Conservation (phyloP, 2,797 vertebrate genomes). For the Pelobates cultripes region DNA sequence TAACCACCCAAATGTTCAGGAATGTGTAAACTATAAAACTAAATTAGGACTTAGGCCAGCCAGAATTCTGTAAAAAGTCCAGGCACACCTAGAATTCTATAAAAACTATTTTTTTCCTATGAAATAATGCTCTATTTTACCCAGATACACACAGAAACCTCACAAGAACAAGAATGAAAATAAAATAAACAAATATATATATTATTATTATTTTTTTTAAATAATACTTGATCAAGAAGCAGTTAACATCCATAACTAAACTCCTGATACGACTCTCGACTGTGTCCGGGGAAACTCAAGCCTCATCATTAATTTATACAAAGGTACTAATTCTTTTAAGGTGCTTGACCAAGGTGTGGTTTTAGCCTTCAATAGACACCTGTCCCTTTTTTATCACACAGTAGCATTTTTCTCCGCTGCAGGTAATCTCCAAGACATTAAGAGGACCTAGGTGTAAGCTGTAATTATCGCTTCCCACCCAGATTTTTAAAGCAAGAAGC, state of each 20-base stretch:
- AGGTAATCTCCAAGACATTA: constrained; percentile 64
- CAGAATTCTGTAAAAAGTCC: no score
- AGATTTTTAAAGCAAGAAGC: constrained; percentile 49
- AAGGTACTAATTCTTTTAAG: constrained; percentile 53
- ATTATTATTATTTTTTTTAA: no score
- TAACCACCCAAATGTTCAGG: no score
- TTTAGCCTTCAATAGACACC: constrained; percentile 55
- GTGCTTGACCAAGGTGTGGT: constrained; percentile 50
- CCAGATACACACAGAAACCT: no score
- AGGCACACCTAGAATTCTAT: no score
- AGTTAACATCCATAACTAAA: background rate
- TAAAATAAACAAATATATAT: no score
- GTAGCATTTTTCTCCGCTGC: constrained; percentile 56
- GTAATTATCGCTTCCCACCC: constrained; percentile 58
- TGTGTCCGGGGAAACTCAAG: constrained; percentile 53
- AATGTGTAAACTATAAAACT: no score
- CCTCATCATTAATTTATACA: constrained; percentile 63
- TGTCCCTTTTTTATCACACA: constrained; percentile 62
- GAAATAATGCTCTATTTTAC: no score
- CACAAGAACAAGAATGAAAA: no score
- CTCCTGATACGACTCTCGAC: background rate
- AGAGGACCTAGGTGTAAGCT: constrained; percentile 59
- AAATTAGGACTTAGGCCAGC: no score
- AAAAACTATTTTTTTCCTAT: no score
- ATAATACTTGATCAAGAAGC: no score